Conservation (phyloP, 2,113 vertebrate species). For the Dicentrarchus labrax region DNA sequence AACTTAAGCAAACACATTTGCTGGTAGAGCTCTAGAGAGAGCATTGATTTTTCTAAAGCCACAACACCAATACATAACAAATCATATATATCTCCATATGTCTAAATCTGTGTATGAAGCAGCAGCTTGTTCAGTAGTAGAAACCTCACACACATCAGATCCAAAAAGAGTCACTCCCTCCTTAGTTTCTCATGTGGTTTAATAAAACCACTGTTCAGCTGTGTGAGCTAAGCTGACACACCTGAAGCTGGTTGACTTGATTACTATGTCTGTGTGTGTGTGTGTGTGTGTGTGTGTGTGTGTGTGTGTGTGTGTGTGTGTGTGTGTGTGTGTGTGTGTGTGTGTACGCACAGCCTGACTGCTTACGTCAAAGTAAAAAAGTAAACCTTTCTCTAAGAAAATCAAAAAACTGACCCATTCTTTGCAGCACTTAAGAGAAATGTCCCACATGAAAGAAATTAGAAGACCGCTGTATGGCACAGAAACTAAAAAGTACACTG, state of each 20-base stretch:
- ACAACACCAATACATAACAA: not conserved
- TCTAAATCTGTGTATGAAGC: not conserved
- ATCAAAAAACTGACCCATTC: no score
- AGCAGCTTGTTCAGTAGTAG: not conserved
- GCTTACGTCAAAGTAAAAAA: not conserved
- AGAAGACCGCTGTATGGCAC: no score
- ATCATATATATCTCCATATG: no score
- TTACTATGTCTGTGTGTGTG: not conserved
- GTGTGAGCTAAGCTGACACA: slow-evolving; percentile 39
- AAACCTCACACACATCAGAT: not conserved
- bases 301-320: no score
- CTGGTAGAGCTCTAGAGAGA: slow-evolving; percentile 53
- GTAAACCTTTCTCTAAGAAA: no score
- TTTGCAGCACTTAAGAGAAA: no score
- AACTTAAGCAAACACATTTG: slow-evolving; percentile 71
- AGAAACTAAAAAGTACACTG: no score
- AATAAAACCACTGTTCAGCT: slow-evolving; percentile 50
- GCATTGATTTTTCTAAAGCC: slow-evolving; percentile 3
- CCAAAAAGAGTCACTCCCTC: not conserved
- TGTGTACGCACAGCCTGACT: not conserved
- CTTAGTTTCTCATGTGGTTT: not conserved
- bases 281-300: slow-evolving; percentile 4
- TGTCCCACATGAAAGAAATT: no score
- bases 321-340: no score
- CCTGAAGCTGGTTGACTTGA: slow-evolving; percentile 61